Evolutionary conservation across 2,797 vertebrate species (phyloP).

Genomic region (Synanceia verrucosa): DNA sequence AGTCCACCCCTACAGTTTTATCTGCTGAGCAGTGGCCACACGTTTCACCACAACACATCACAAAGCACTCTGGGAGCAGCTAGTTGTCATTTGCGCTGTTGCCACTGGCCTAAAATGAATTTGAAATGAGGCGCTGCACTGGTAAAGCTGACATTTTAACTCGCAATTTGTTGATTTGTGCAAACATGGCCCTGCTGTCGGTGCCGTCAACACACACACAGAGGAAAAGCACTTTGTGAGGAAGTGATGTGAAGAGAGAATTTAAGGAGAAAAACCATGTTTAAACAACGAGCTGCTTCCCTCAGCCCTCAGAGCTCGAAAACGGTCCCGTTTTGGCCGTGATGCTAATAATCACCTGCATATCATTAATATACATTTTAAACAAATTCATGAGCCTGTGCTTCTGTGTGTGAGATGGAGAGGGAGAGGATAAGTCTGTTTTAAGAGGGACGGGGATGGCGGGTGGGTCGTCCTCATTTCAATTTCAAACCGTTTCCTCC

Average conservation of each 20-base stretch:
- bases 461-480: slow-evolving; percentile 64
- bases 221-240: background rate
- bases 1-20: background rate
- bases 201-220: background rate
- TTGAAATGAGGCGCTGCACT: slow-evolving; percentile 18
- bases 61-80: background rate
- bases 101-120: background rate
- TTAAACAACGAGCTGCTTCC: slow-evolving; percentile 19
- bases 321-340: slow-evolving; percentile 13
- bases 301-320: background rate
- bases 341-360: slow-evolving; percentile 4
- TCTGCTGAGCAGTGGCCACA: background rate
- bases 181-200: slow-evolving; percentile 10
- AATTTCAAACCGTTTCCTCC: slow-evolving; percentile 69
- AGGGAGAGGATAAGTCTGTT: slow-evolving; percentile 29
- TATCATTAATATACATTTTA: slow-evolving; percentile 20
- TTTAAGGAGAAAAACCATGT: slow-evolving; percentile 6
- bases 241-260: background rate
- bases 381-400: slow-evolving; percentile 7
- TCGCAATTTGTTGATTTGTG: slow-evolving; percentile 13
- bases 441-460: slow-evolving; percentile 31
- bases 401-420: background rate
- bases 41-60: background rate
- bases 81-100: slow-evolving; percentile 4
- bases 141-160: slow-evolving; percentile 31